A percentile compares a stretch with the other conserved stretches of the same genome.
Conservation (phyloP, 2,797 vertebrate genomes). For the Toxotes lorentzi region DNA sequence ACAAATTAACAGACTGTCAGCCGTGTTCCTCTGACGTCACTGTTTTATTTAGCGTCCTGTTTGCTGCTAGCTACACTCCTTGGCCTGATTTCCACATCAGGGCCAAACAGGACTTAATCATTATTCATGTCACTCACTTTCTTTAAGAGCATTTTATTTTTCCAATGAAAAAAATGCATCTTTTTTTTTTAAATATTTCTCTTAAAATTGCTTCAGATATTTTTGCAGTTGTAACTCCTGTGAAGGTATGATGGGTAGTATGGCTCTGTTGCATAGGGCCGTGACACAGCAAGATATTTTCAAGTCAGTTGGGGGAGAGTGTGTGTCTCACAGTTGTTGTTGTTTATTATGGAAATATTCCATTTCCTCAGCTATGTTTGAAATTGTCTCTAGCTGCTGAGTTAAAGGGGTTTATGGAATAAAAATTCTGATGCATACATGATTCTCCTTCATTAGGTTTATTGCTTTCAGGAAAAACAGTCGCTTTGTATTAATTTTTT, state of each 20-base stretch:
- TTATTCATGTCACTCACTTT: slow-evolving; percentile 40
- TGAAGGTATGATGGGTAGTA: neutral
- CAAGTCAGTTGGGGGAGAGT: neutral
- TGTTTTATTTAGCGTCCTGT: slow-evolving; percentile 42
- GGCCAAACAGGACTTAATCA: slow-evolving; percentile 28
- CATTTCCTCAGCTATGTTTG: slow-evolving; percentile 14
- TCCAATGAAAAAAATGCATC: neutral
- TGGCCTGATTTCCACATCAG: slow-evolving; percentile 53
- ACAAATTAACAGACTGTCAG: slow-evolving; percentile 7
- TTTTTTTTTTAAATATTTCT: slow-evolving; percentile 3
- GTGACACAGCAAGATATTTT: neutral
- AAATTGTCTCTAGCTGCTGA: slow-evolving; percentile 18
- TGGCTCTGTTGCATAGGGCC: neutral
- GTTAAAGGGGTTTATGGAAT: slow-evolving; percentile 21
- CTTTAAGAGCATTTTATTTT: slow-evolving; percentile 27
- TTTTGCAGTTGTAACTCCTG: slow-evolving; percentile 2
- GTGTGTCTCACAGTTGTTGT: neutral
- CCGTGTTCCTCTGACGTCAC: neutral
- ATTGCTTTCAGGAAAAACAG: slow-evolving; percentile 31
- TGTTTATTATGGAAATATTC: neutral
- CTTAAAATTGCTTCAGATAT: slow-evolving; percentile 7
- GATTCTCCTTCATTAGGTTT: slow-evolving; percentile 3
- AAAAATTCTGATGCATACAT: slow-evolving; percentile 2
- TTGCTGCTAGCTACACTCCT: slow-evolving; percentile 27
- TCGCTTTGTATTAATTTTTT: slow-evolving; percentile 23